A percentile compares a stretch with the other conserved stretches of the same genome.
phyloP scores from a whole-genome alignment of 2,888 invertebrate genomes.

The Andrena flavipes region DNA sequence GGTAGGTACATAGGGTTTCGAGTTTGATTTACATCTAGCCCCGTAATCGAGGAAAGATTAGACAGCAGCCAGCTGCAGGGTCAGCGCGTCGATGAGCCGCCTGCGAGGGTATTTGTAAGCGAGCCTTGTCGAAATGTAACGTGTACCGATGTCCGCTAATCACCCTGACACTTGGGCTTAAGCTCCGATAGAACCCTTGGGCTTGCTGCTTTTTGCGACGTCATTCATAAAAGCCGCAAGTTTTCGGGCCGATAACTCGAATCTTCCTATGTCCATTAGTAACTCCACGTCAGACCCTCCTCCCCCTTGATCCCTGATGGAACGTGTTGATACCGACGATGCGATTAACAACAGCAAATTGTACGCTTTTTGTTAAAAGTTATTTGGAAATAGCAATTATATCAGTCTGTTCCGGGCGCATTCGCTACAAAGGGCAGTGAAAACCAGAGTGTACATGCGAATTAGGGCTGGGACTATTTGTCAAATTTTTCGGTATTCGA shows the following conservation, averaged over 20 bases:
- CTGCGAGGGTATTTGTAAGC: conserved; percentile 59
- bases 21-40: conserved; percentile 74
- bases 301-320: neutral
- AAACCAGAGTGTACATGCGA: too few species aligned
- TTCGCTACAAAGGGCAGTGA: too few species aligned
- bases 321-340: neutral
- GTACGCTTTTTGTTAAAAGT: too few species aligned
- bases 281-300: conserved; percentile 24
- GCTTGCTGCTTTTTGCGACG: conserved; percentile 76
- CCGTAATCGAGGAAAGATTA: conserved; percentile 81
- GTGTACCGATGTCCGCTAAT: conserved; percentile 73
- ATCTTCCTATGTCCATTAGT: conserved; percentile 46
- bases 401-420: too few species aligned
- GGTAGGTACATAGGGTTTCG: conserved; percentile 52
- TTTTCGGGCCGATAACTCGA: conserved; percentile 49
- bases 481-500: too few species aligned
- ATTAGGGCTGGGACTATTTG: too few species aligned
- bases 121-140: conserved; percentile 73
- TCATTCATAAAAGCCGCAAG: conserved; percentile 80
- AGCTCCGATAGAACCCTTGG: conserved; percentile 41
- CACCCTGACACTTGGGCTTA: conserved; percentile 66
- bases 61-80: conserved; percentile 78
- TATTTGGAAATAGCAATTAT: too few species aligned
- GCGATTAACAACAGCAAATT: neutral
- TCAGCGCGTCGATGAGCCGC: conserved; percentile 63